phyloP scores from a whole-genome alignment of 2,113 vertebrate genomes.

The Lasiurus borealis region DNA sequence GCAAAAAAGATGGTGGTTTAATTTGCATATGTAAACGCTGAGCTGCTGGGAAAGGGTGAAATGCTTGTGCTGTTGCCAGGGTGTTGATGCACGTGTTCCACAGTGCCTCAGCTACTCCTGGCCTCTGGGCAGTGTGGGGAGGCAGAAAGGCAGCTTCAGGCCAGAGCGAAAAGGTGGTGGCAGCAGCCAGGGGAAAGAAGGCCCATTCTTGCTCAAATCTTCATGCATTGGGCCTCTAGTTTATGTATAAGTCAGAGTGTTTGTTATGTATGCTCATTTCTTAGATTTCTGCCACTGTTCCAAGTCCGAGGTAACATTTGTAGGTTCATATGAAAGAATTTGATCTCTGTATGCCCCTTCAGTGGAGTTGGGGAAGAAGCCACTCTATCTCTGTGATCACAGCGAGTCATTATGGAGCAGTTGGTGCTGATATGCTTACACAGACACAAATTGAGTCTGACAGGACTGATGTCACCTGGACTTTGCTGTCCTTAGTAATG shows the following conservation, averaged over 20 bases:
- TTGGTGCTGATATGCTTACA: constrained; percentile 88
- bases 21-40: no score
- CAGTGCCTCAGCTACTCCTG: no score
- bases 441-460: constrained; percentile 90
- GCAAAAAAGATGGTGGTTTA: no score
- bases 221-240: no score
- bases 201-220: no score
- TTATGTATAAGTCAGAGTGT: constrained; percentile 30
- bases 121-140: no score
- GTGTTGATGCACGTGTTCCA: no score
- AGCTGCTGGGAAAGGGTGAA: no score
- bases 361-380: constrained; percentile 46
- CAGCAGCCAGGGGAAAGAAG: no score
- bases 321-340: constrained; percentile 63
- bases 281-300: neutral
- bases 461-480: constrained; percentile 91
- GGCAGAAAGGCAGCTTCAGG: no score
- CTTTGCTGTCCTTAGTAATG: constrained; percentile 90
- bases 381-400: constrained; percentile 79
- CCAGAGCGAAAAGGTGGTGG: no score
- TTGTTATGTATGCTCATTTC: neutral
- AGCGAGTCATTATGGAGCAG: constrained; percentile 85
- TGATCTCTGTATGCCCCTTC: neutral
- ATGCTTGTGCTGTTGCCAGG: no score
- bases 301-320: constrained; percentile 37